Conservation (phyloP, 2,888 invertebrate species). For the Lordiphosa andalusiaca region DNA sequence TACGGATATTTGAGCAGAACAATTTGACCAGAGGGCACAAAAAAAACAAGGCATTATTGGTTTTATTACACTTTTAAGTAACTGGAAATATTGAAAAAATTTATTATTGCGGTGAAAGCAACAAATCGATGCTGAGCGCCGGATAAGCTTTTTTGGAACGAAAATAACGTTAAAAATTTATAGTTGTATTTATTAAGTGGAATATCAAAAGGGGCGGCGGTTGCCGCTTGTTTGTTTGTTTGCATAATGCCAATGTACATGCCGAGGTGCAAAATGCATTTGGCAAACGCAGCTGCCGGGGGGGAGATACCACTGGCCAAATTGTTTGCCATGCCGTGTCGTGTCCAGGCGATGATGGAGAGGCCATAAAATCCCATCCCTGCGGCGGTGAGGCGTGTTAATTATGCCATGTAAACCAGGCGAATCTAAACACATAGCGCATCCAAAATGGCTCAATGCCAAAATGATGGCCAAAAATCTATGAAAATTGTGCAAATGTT, state of each 20-base stretch:
- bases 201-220: slow-evolving; percentile 10
- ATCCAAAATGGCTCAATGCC: slow-evolving; percentile 36
- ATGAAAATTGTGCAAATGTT: slow-evolving; percentile 35
- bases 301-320: slow-evolving; percentile 22
- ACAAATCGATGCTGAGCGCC: slow-evolving; percentile 21
- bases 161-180: slow-evolving; percentile 36
- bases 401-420: slow-evolving; percentile 48
- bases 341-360: slow-evolving; percentile 17
- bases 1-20: slow-evolving; percentile 14
- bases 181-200: slow-evolving; percentile 21
- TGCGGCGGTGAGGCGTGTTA: slow-evolving; percentile 32
- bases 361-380: slow-evolving; percentile 35
- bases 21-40: neutral
- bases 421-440: slow-evolving; percentile 31
- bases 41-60: slow-evolving; percentile 28
- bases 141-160: neutral
- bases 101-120: slow-evolving; percentile 27
- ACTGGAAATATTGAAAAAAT: slow-evolving; percentile 34
- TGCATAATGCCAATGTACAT: slow-evolving; percentile 25
- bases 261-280: slow-evolving; percentile 26
- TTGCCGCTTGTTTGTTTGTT: slow-evolving; percentile 16
- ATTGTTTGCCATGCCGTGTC: slow-evolving; percentile 28
- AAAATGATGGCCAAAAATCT: slow-evolving; percentile 26
- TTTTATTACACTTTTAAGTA: slow-evolving; percentile 40
- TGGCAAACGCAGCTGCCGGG: slow-evolving; percentile 15